Base-by-base conservation (phyloP, 2,888 invertebrate genomes). In the Apamea crenata region DNA sequence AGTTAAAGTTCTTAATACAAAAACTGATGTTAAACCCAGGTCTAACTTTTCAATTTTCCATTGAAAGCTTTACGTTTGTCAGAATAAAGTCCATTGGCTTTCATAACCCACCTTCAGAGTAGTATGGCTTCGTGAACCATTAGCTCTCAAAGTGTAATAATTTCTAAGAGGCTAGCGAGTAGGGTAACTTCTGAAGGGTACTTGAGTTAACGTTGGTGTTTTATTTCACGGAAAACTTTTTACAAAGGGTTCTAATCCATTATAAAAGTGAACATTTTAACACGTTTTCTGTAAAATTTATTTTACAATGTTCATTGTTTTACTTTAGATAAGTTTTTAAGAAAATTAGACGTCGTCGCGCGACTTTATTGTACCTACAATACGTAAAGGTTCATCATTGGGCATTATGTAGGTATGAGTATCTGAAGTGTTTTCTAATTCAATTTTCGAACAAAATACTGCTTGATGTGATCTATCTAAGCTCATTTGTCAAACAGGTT, bases 141-240 rank as follows among this genome's bases (percentile, higher is more conserved):
- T 21, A 21, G 21, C 36, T 70, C 5, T 29, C n/a, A 25, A 40
- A 79, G 44, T 78, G 63, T 65, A 70, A 70, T 70, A 56, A 78
- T 69, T 36, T 53, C 16, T 44, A 47, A 56, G 65, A 36, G 18
- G 40, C 59, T 61, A 21, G 21, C 14, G 12, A 65, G 65, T 36
- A 36, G 25, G 36, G 36, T 16, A 50, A 59, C 50, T 50, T 66
- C 21, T 59, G 36, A 66, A 68, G 53, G 61, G 44, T 72, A 80
- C 53, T 73, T 59, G 16, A 80, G 21, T 36, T 53, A 18, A 53
- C 81, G 73, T 67, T 6, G 53, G 53, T 53, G 73, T 80, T 68
- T 68, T 72, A 68, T 44, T 53, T 80, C 66, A 50, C 66, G 36
- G 21, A 70, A 47, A 71, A 50, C 10, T 36, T 78, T 59, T 80